Conservation (phyloP, 2,113 vertebrate species). For the Axis porcinus region DNA sequence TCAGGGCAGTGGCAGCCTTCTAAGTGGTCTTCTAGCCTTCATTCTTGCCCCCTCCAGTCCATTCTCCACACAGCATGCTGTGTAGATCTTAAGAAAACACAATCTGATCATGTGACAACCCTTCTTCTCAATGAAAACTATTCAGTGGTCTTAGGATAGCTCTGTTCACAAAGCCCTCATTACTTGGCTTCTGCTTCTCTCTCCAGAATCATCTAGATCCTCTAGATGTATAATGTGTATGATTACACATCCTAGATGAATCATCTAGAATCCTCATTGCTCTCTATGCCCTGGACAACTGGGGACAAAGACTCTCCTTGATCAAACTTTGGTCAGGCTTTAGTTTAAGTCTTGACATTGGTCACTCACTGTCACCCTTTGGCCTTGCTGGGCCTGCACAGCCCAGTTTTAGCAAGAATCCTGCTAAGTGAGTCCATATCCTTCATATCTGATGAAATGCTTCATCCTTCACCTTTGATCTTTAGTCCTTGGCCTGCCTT, state of each 20-base stretch:
- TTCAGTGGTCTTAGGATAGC: not conserved
- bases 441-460: not conserved
- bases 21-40: not conserved
- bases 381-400: not conserved
- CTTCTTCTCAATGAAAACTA: not conserved
- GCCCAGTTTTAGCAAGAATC: not conserved
- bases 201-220: not conserved
- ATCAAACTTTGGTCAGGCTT: not conserved
- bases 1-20: not conserved
- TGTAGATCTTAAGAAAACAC: not conserved
- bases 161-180: not conserved
- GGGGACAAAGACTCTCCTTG: not conserved
- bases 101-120: not conserved
- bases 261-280: no score
- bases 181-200: not conserved
- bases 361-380: not conserved
- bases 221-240: no score
- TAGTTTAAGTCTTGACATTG: not conserved
- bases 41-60: not conserved
- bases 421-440: not conserved
- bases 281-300: not conserved
- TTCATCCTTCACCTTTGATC: not conserved
- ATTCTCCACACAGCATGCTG: not conserved
- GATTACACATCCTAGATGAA: no score
- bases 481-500: not conserved